These are phyloP conservation scores for Zingel zingel DNA, from an alignment of 2,113 vertebrate genomes.

Conservation along the genomic window DNA sequence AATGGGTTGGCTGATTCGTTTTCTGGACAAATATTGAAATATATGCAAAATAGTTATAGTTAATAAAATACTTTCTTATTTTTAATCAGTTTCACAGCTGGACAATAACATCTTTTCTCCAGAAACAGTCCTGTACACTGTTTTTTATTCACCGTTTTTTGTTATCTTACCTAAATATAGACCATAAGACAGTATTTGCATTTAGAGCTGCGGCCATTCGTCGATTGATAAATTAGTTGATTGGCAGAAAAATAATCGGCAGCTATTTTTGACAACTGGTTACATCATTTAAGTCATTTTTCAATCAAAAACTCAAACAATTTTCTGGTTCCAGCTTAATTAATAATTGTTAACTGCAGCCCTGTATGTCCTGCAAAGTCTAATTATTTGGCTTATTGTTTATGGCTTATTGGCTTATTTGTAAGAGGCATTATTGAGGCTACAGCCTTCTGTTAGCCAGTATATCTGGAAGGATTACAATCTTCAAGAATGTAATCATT, in stretches of 20 bases:
- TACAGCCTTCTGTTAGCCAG: slow-evolving; percentile 52
- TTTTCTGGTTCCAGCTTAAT: no score
- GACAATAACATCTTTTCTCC: no score
- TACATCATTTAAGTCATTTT: background rate
- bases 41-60: background rate
- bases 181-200: background rate
- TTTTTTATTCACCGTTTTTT: background rate
- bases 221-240: background rate
- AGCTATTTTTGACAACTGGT: background rate
- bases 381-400: slow-evolving; percentile 21
- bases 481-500: slow-evolving; percentile 62
- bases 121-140: background rate
- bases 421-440: slow-evolving; percentile 43
- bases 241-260: background rate
- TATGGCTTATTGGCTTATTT: background rate
- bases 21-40: background rate
- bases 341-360: background rate
- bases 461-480: slow-evolving; percentile 59
- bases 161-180: background rate
- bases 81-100: background rate
- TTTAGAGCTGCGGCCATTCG: background rate
- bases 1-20: background rate
- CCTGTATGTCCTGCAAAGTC: background rate
- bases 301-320: background rate
- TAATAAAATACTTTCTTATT: background rate